A percentile compares a stretch with the other conserved stretches of the same genome.
Evolutionary conservation across 53 echinoderm and acorn worm genomes (phyloP).

Genomic region (Paelopatides confundens): DNA sequence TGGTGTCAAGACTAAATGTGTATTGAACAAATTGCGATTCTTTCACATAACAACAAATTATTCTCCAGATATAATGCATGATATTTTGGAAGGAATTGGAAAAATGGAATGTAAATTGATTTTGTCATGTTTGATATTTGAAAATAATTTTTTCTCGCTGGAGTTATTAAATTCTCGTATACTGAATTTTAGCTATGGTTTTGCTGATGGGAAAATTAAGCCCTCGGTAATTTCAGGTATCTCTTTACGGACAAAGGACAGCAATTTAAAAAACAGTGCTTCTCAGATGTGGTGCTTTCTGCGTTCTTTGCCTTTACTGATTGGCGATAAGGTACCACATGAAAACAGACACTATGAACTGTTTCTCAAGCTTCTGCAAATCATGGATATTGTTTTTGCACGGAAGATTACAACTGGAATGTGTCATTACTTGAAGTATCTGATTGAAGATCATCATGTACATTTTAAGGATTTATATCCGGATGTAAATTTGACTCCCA

Average conservation of each 20-base stretch:
- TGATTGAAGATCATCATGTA: slow-evolving; percentile 58
- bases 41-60: slow-evolving; percentile 61
- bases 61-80: slow-evolving; percentile 74
- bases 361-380: slow-evolving; percentile 54
- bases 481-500: slow-evolving; percentile 17
- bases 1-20: slow-evolving; percentile 42
- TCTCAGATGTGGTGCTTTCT: slow-evolving; percentile 72
- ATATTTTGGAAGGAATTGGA: slow-evolving; percentile 68
- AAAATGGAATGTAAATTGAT: slow-evolving; percentile 70
- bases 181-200: slow-evolving; percentile 47
- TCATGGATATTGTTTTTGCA: slow-evolving; percentile 63
- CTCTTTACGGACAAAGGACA: slow-evolving; percentile 58
- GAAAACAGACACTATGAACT: slow-evolving; percentile 42
- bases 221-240: slow-evolving; percentile 22
- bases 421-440: slow-evolving; percentile 34
- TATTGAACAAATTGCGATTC: slow-evolving; percentile 48
- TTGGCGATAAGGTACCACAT: slow-evolving; percentile 58
- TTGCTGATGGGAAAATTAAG: slow-evolving; percentile 69
- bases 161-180: slow-evolving; percentile 46
- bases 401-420: slow-evolving; percentile 7
- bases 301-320: slow-evolving; percentile 60
- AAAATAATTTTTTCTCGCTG: slow-evolving; percentile 38
- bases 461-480: slow-evolving; percentile 52
- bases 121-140: slow-evolving; percentile 47
- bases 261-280: slow-evolving; percentile 74